Conservation (phyloP, 2,797 vertebrate species). For the Hoplostethus mediterraneus region DNA sequence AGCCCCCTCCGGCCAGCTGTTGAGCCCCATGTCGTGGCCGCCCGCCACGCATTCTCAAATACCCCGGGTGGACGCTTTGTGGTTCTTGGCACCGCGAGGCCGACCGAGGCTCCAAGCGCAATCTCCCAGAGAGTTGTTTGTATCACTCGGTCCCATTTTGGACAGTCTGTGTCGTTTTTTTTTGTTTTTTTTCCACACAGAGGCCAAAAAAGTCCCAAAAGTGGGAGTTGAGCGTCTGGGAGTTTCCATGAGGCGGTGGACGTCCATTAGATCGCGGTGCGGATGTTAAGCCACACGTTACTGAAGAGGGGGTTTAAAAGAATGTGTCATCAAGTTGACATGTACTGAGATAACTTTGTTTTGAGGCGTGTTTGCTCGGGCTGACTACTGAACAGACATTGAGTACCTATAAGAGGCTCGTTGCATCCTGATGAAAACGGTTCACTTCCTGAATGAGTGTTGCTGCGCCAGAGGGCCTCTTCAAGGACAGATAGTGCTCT, state of each 20-base stretch:
- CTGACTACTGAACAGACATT: conserved; percentile 59
- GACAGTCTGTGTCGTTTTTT: conserved; percentile 40
- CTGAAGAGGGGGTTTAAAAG: conserved; percentile 16
- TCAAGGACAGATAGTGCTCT: conserved; percentile 72
- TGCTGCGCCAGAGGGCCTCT: conserved; percentile 66
- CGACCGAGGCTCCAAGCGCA: conserved; percentile 46
- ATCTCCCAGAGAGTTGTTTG: conserved; percentile 63
- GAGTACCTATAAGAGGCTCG: conserved; percentile 63
- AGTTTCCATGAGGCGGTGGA: conserved; percentile 48
- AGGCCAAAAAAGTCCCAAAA: conserved; percentile 37
- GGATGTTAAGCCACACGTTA: conserved; percentile 31
- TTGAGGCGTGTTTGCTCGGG: conserved; percentile 48
- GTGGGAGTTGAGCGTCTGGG: conserved; percentile 33
- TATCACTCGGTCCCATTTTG: conserved; percentile 64
- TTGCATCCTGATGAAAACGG: conserved; percentile 65
- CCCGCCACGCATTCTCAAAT: conserved; percentile 60
- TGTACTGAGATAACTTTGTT: conserved; percentile 40
- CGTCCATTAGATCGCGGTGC: conserved; percentile 16
- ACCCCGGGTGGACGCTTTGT: conserved; percentile 58
- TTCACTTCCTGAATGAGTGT: conserved; percentile 74
- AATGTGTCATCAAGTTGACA: conserved; percentile 39
- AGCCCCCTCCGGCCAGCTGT: conserved; percentile 69
- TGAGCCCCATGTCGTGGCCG: conserved; percentile 65
- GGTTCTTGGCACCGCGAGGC: conserved; percentile 60
- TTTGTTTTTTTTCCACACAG: conserved; percentile 17